Percentiles rank a stretch among this genome's conserved stretches.
These are phyloP conservation scores for Smittia sp. DNA, from an alignment of 2,888 invertebrate genomes.

Conservation along the genomic window DNA sequence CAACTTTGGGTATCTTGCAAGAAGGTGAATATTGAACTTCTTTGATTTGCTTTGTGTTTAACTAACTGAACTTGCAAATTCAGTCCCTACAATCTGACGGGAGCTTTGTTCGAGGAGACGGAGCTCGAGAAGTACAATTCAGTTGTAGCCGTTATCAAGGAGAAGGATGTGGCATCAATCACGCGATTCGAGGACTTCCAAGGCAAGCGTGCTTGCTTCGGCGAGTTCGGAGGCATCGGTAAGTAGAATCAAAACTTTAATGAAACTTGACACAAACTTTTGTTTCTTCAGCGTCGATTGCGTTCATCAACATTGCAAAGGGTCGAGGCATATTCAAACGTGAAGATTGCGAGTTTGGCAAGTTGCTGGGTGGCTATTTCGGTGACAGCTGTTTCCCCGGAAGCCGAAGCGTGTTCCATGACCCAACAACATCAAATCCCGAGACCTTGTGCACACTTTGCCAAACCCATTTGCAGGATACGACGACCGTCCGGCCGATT, in stretches of 20 bases:
- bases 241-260: conserved; percentile 43
- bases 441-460: conserved; percentile 49
- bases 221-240: conserved; percentile 66
- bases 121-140: conserved; percentile 54
- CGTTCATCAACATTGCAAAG: conserved; percentile 60
- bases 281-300: conserved; percentile 58
- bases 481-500: not conserved
- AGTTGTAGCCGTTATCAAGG: conserved; percentile 58
- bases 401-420: conserved; percentile 55
- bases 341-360: conserved; percentile 60
- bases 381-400: conserved; percentile 63
- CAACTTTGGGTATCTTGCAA: conserved; percentile 63
- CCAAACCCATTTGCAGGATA: conserved; percentile 35
- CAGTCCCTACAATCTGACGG: conserved; percentile 57
- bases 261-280: not conserved
- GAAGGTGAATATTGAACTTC: conserved; percentile 56
- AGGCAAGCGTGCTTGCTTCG: conserved; percentile 62
- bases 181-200: conserved; percentile 59
- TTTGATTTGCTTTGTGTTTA: not conserved
- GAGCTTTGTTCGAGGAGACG: conserved; percentile 62
- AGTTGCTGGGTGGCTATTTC: conserved; percentile 56
- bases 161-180: conserved; percentile 48
- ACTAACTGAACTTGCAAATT: not conserved
- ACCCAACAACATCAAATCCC: conserved; percentile 48
- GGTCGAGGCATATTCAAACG: conserved; percentile 53